Conservation (phyloP, 2,113 vertebrate genomes). For the Mus pahari region DNA sequence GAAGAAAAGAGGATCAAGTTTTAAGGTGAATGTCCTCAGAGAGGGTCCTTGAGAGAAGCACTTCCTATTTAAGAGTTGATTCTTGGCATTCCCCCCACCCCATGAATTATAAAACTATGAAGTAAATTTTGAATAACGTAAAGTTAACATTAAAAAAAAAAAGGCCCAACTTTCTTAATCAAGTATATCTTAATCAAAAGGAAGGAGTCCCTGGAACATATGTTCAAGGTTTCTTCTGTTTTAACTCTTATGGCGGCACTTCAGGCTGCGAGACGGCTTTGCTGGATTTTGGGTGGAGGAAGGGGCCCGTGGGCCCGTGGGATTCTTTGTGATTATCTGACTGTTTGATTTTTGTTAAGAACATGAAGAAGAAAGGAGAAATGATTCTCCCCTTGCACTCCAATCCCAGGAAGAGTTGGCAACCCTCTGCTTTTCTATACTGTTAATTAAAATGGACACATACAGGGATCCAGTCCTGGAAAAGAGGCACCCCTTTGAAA, state of each 20-base stretch:
- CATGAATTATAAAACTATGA: constrained; percentile 48
- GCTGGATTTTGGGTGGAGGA: constrained; percentile 15
- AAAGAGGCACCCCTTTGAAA: not conserved
- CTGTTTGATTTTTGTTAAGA: constrained; percentile 34
- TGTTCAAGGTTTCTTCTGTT: constrained; percentile 50
- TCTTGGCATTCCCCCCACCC: not conserved
- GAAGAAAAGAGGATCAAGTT: not conserved
- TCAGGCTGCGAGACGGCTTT: not conserved
- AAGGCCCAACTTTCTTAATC: not conserved
- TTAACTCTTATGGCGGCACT: constrained; percentile 49
- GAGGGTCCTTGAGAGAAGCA: not conserved
- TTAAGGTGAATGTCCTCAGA: not conserved
- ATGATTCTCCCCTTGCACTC: not conserved
- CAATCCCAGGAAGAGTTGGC: not conserved
- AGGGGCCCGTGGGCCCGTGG: not conserved
- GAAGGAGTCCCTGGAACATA: constrained; percentile 21
- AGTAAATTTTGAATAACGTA: constrained; percentile 33
- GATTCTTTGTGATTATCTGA: constrained; percentile 20
- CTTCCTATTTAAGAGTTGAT: constrained; percentile 10
- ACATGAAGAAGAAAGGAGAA: not conserved
- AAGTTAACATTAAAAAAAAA: constrained; percentile 37
- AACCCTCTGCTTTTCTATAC: not conserved
- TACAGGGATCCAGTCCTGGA: not conserved
- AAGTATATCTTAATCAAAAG: constrained; percentile 58
- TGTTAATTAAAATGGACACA: not conserved